Base-by-base conservation (phyloP, 2,888 invertebrate genomes). In the Meghimatium bilineatum region DNA sequence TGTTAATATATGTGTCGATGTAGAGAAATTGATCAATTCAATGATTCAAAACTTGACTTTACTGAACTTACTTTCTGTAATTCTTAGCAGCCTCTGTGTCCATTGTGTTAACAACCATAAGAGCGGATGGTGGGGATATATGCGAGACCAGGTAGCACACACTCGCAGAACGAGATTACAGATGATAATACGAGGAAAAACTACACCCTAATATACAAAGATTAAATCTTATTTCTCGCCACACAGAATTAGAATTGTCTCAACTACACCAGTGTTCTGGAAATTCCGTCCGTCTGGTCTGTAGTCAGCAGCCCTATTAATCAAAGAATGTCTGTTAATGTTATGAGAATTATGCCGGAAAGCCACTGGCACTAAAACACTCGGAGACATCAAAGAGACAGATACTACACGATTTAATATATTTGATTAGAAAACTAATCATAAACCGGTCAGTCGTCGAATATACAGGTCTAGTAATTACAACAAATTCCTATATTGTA, bases 11-110 rank as follows among this genome's bases (percentile, higher is more conserved):
- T n/a, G n/a, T n/a, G n/a, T n/a, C n/a, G n/a, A n/a, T n/a, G n/a
- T n/a, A n/a, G n/a, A n/a, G n/a, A n/a, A n/a, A n/a, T n/a, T n/a
- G n/a, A n/a, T n/a, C n/a, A n/a, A n/a, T n/a, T n/a, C n/a, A n/a
- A n/a, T n/a, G n/a, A n/a, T n/a, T n/a, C n/a, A n/a, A n/a, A 49
- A 32, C 3, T 2, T n/a, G 3, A 20, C 26, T 6, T n/a, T 8
- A 8, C 26, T 20, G 52, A 85, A 90, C 91, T 91, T 88, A 91
- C 91, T 91, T 89, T 88, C 90, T 88, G 85, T 90, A 91, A 63
- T 90, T 87, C 84, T 90, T 91, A 60, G 89, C 89, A n/a, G 91
- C 91, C 83, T 91, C 90, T 56, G 91, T 90, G 85, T 90, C 90
- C 89, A 91, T 90, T 80, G 88, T 89, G 85, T 84, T 79, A 49